Conservation (phyloP, 1,140 invertebrate species). For the Cydia amplana region DNA sequence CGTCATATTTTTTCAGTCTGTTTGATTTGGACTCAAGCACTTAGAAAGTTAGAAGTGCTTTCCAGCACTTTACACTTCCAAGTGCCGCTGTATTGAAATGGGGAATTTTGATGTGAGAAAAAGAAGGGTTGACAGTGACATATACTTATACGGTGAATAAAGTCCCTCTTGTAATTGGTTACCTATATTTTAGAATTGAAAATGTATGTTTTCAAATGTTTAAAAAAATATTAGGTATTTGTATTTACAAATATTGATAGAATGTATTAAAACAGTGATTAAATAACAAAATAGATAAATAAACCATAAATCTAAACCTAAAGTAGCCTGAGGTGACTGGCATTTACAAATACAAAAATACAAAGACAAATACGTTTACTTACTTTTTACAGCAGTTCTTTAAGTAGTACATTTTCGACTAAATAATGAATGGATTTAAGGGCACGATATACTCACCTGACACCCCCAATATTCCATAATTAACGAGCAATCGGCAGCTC, state of each 20-base stretch:
- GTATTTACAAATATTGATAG: too few species aligned
- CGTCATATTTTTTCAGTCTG: not conserved
- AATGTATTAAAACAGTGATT: too few species aligned
- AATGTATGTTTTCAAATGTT: too few species aligned
- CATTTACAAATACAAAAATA: too few species aligned
- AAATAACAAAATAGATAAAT: too few species aligned
- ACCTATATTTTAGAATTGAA: too few species aligned
- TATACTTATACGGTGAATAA: not conserved
- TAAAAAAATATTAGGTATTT: too few species aligned
- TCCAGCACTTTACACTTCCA: not conserved
- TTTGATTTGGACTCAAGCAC: not conserved
- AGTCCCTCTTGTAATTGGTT: too few species aligned
- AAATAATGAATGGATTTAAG: not conserved
- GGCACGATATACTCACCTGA: not conserved
- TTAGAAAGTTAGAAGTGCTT: not conserved
- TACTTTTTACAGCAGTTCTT: too few species aligned
- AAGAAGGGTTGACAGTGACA: constrained; percentile 4
- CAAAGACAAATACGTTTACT: too few species aligned
- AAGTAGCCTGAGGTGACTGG: too few species aligned
- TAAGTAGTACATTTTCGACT: not conserved
- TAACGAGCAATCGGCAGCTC: not conserved
- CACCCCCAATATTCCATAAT: not conserved
- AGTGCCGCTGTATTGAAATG: not conserved
- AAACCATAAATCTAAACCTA: too few species aligned
- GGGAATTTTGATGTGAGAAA: not conserved